phyloP scores from a whole-genome alignment of 2,888 invertebrate genomes.

The Icerya purchasi region DNA sequence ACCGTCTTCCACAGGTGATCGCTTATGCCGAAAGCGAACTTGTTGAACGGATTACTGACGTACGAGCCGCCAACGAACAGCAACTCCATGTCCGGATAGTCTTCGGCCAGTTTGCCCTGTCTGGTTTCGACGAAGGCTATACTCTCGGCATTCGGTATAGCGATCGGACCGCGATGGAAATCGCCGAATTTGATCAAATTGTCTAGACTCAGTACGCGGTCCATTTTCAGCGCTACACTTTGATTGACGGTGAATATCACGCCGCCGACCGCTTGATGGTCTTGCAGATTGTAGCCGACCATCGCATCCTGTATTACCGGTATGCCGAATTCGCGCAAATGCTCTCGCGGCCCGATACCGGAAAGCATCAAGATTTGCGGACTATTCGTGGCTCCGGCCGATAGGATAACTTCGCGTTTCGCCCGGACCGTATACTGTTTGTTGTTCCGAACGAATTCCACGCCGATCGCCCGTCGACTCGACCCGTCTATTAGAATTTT shows the following conservation, averaged over 20 bases:
- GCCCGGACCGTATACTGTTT: slow-evolving; percentile 33
- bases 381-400: slow-evolving; percentile 61
- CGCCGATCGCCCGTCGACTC: slow-evolving; percentile 32
- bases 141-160: slow-evolving; percentile 14
- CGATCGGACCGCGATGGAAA: slow-evolving; percentile 12
- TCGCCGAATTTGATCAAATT: slow-evolving; percentile 9
- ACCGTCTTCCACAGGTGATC: slow-evolving; percentile 26
- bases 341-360: slow-evolving; percentile 46
- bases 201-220: slow-evolving; percentile 21
- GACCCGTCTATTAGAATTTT: slow-evolving; percentile 35
- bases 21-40: slow-evolving; percentile 32
- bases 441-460: slow-evolving; percentile 34
- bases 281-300: slow-evolving; percentile 27
- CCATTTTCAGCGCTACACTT: slow-evolving; percentile 24
- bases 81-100: slow-evolving; percentile 14
- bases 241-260: slow-evolving; percentile 33
- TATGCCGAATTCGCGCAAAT: slow-evolving; percentile 26
- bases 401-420: slow-evolving; percentile 55
- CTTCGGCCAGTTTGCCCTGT: not conserved
- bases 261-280: slow-evolving; percentile 43
- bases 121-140: slow-evolving; percentile 12
- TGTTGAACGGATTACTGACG: slow-evolving; percentile 21
- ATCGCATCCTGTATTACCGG: slow-evolving; percentile 16
- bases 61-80: slow-evolving; percentile 12
- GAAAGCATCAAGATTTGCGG: slow-evolving; percentile 58